phyloP scores from a whole-genome alignment of 2,797 vertebrate species.

The Aselliscus stoliczkanus region DNA sequence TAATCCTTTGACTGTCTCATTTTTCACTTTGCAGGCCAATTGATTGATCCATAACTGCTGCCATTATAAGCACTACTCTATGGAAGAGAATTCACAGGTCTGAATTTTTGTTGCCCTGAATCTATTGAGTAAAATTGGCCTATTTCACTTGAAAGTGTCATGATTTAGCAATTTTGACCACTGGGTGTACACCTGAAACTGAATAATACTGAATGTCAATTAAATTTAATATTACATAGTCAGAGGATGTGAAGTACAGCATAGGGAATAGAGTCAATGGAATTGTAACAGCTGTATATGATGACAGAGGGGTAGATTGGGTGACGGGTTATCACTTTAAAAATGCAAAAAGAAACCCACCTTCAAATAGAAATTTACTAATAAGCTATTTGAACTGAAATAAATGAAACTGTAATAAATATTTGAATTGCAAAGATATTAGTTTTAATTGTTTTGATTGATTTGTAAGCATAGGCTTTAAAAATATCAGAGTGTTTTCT shows the following conservation, averaged over 20 bases:
- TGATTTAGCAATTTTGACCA: neutral
- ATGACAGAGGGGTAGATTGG: too few relatives aligned
- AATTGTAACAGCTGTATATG: too few relatives aligned
- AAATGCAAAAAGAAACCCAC: too few relatives aligned
- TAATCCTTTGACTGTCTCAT: neutral
- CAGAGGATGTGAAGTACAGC: too few relatives aligned
- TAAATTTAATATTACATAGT: too few relatives aligned
- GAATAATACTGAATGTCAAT: too few relatives aligned
- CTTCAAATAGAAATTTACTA: slow-evolving; percentile 28
- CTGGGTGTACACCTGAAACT: too few relatives aligned
- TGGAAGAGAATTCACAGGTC: neutral
- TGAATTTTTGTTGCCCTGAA: neutral
- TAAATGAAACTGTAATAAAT: neutral
- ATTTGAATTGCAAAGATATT: neutral
- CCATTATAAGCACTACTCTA: neutral
- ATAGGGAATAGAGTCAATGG: too few relatives aligned
- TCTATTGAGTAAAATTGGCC: neutral
- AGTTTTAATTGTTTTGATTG: neutral
- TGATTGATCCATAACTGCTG: neutral
- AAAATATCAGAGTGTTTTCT: neutral
- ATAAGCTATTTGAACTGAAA: neutral
- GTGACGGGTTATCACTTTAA: too few relatives aligned
- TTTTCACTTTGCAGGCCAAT: neutral
- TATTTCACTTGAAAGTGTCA: neutral
- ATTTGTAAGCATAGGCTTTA: neutral